These are phyloP conservation scores for Hoplostethus atlanticus DNA, from an alignment of 2,797 vertebrate species.

Conservation along the genomic window DNA sequence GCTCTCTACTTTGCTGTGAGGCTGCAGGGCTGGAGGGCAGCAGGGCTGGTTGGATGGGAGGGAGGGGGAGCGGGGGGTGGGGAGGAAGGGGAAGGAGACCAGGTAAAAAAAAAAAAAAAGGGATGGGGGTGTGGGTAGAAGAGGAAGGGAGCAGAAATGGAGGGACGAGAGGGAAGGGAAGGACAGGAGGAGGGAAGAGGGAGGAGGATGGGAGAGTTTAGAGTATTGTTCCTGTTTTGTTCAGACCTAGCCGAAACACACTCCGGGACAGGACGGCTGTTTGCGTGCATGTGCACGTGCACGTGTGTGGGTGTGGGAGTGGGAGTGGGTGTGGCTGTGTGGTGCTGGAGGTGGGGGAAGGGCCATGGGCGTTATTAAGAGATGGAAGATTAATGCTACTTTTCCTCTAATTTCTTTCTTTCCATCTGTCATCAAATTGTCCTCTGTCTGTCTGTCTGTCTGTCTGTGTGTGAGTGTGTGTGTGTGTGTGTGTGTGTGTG, in stretches of 20 bases:
- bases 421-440: constrained; percentile 78
- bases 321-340: constrained; percentile 29
- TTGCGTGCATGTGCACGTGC: constrained; percentile 5
- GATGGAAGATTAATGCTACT: constrained; percentile 81
- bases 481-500: constrained; percentile 33
- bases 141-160: constrained; percentile 1
- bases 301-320: constrained; percentile 25
- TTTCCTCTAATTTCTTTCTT: constrained; percentile 81
- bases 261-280: constrained; percentile 51
- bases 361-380: constrained; percentile 70
- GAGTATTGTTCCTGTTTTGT: constrained; percentile 60
- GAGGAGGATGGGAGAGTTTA: constrained; percentile 49
- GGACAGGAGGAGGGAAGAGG: constrained; percentile 26
- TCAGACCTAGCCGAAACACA: constrained; percentile 49
- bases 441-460: constrained; percentile 43
- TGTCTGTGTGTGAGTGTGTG: constrained; percentile 25
- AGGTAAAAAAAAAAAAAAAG: constrained; percentile 27
- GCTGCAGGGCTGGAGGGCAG: constrained; percentile 74
- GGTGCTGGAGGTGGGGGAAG: constrained; percentile 65
- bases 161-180: constrained; percentile 6
- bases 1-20: constrained; percentile 83
- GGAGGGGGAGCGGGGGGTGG: background rate
- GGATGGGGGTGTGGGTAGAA: background rate
- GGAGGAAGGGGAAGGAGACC: constrained; percentile 37
- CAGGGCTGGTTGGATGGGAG: constrained; percentile 44